phyloP scores from a whole-genome alignment of 2,888 invertebrate species.

The Ophioninae sp. region DNA sequence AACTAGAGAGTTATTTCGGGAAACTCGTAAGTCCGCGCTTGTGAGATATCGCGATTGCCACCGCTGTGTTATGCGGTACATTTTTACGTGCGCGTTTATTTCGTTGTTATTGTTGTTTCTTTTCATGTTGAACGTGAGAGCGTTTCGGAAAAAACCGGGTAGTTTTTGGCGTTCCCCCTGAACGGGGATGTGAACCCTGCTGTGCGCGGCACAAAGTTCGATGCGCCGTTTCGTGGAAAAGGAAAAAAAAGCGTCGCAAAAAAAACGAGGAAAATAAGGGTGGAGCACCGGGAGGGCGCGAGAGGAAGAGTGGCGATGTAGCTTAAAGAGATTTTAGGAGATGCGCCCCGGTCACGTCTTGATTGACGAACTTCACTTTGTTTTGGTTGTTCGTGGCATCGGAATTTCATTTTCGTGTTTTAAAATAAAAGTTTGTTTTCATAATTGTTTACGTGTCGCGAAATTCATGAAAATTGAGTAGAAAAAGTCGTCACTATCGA shows the following conservation, averaged over 20 bases:
- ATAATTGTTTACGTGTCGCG: not conserved
- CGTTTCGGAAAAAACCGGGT: not conserved
- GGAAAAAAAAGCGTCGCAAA: constrained; percentile 1
- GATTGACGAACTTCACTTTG: not conserved
- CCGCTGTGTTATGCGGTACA: constrained; percentile 43
- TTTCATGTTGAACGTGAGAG: not conserved
- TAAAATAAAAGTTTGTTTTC: not conserved
- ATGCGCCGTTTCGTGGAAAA: constrained; percentile 4
- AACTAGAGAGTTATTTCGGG: not conserved
- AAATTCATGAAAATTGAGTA: not conserved
- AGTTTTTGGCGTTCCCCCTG: not conserved
- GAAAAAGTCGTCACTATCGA: not conserved
- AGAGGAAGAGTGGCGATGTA: constrained; percentile 1
- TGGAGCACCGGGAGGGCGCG: constrained; percentile 34
- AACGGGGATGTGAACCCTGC: not conserved
- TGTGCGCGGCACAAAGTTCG: not conserved
- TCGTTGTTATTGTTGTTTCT: not conserved
- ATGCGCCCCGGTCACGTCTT: not conserved
- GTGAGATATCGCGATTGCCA: constrained; percentile 40
- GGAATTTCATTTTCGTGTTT: not conserved
- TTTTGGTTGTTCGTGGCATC: not conserved
- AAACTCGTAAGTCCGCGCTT: not conserved
- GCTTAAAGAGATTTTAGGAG: constrained; percentile 2
- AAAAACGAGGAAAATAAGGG: constrained; percentile 38
- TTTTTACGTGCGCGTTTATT: constrained; percentile 17